Percentiles rank a stretch among this genome's conserved stretches.
Conservation (phyloP, 2,888 invertebrate species). For the Mesorhabditis sp. region DNA sequence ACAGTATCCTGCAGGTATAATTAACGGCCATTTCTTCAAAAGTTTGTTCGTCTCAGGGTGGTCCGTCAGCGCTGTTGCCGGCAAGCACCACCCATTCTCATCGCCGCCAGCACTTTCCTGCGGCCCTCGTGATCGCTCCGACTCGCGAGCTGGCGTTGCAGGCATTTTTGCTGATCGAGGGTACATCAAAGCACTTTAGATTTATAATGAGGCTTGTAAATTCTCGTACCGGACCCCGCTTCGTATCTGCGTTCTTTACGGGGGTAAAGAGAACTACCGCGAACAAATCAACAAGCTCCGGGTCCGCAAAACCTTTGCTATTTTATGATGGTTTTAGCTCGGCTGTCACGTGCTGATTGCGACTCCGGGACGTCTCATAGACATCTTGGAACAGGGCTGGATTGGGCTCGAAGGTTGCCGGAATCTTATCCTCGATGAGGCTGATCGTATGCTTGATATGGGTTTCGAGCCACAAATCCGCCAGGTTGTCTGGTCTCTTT, state of each 20-base stretch:
- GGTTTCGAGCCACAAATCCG: constrained; percentile 95
- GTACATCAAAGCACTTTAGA: no score
- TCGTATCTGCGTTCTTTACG: constrained; percentile 94
- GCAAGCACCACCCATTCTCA: constrained; percentile 36
- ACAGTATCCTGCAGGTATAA: constrained; percentile 81
- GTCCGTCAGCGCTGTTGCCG: no score
- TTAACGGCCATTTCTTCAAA: no score
- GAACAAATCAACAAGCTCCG: constrained; percentile 57
- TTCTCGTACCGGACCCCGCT: constrained; percentile 94
- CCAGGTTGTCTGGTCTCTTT: constrained; percentile 74
- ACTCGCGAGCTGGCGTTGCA: constrained; percentile 94
- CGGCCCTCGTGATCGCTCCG: constrained; percentile 93
- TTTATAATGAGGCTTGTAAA: constrained; percentile 91
- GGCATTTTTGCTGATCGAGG: not conserved
- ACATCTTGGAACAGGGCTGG: constrained; percentile 95
- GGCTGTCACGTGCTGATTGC: constrained; percentile 83
- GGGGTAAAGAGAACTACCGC: constrained; percentile 67
- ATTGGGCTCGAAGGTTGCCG: constrained; percentile 94
- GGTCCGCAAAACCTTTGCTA: constrained; percentile 53
- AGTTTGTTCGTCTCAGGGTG: no score
- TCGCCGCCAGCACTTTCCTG: constrained; percentile 86
- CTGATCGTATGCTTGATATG: constrained; percentile 99
- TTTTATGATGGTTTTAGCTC: not conserved
- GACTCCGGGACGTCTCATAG: constrained; percentile 96
- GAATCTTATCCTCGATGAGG: constrained; percentile 79